These are phyloP conservation scores for Lycocerus yunnanus DNA, from an alignment of 2,888 invertebrate species.

Conservation along the genomic window DNA sequence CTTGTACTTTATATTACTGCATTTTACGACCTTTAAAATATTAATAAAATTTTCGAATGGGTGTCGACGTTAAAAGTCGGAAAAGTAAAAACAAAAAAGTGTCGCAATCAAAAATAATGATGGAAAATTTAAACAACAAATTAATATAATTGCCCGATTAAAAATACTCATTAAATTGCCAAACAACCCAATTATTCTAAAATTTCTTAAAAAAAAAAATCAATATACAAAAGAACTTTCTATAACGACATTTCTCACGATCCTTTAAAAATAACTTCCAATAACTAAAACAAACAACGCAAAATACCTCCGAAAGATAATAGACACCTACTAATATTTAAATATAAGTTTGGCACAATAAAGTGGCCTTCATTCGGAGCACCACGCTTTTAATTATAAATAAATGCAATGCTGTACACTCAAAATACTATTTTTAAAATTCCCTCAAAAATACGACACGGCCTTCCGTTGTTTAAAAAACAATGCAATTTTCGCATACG, in stretches of 20 bases:
- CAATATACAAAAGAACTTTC: background rate
- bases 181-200: background rate
- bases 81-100: background rate
- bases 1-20: background rate
- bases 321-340: conserved; percentile 14
- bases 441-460: background rate
- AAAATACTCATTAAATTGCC: background rate
- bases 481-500: background rate
- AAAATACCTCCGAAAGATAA: conserved; percentile 4
- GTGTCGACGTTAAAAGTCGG: background rate
- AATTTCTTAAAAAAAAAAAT: background rate
- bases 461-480: background rate
- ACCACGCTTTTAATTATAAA: conserved; percentile 1
- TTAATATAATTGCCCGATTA: background rate
- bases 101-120: background rate
- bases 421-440: background rate
- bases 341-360: conserved; percentile 18
- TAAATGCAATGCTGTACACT: background rate
- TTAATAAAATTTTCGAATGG: background rate
- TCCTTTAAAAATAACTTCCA: background rate
- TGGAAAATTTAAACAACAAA: background rate
- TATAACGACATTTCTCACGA: background rate
- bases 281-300: background rate
- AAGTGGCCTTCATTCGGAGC: conserved; percentile 10
- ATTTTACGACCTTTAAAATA: background rate